phyloP scores from a whole-genome alignment of 2,113 vertebrate species.

The Ascaphus truei region DNA sequence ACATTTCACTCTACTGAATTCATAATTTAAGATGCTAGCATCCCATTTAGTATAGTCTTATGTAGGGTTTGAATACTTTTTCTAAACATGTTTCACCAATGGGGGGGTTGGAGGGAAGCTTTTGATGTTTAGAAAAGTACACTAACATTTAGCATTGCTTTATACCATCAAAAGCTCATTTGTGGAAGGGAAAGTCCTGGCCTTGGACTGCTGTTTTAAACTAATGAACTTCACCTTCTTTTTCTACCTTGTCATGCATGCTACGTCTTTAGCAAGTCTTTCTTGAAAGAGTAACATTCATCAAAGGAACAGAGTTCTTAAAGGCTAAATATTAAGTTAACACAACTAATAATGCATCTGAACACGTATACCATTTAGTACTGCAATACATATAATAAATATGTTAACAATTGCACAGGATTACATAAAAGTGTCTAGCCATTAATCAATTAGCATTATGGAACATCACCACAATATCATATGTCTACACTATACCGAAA shows the following conservation, averaged over 20 bases:
- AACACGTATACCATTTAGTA: neutral
- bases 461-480: constrained; percentile 10
- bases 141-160: neutral
- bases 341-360: constrained; percentile 1
- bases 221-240: neutral
- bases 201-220: neutral
- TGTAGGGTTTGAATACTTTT: too few species aligned
- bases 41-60: too few species aligned
- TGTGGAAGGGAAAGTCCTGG: neutral
- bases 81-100: too few species aligned
- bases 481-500: constrained; percentile 17
- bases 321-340: constrained; percentile 19
- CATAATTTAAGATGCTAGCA: too few species aligned
- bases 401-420: constrained; percentile 24
- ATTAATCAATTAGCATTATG: constrained; percentile 34
- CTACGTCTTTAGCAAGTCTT: neutral
- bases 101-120: too few species aligned
- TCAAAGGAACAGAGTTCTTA: neutral
- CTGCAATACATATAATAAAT: constrained; percentile 19
- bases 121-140: too few species aligned
- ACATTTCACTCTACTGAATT: too few species aligned
- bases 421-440: constrained; percentile 19
- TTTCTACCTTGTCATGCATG: neutral
- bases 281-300: neutral
- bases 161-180: neutral